Percentiles rank a stretch among this genome's conserved stretches.
These are phyloP conservation scores for Heterohyrax brucei DNA, from an alignment of 2,797 vertebrate species.

Conservation along the genomic window DNA sequence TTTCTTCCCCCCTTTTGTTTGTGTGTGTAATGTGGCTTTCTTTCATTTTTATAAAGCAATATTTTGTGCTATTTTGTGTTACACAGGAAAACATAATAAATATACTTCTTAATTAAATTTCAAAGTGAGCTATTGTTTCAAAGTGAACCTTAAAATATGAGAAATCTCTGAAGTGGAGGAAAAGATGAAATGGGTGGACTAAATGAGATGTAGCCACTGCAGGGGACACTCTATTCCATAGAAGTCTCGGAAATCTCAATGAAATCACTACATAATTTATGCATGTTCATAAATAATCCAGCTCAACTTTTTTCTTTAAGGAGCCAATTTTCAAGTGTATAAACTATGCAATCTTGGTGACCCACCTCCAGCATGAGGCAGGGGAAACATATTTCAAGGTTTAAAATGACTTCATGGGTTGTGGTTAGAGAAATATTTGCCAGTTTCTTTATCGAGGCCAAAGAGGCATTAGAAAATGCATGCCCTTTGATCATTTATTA, in stretches of 20 bases:
- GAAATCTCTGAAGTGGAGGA: slow-evolving; percentile 52
- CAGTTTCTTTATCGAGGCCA: slow-evolving; percentile 72
- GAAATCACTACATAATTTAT: slow-evolving; percentile 69
- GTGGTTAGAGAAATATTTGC: slow-evolving; percentile 79
- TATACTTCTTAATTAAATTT: slow-evolving; percentile 74
- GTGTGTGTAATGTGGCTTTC: not conserved
- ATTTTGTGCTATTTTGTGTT: slow-evolving; percentile 68
- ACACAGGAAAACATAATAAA: slow-evolving; percentile 46
- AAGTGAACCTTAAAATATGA: slow-evolving; percentile 67
- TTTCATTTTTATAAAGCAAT: slow-evolving; percentile 24
- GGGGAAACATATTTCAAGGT: slow-evolving; percentile 71
- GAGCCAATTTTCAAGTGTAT: slow-evolving; percentile 52
- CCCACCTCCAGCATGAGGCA: slow-evolving; percentile 53
- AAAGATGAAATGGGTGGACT: slow-evolving; percentile 72
- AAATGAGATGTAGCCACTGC: slow-evolving; percentile 70
- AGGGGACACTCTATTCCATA: slow-evolving; percentile 69
- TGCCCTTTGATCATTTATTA: slow-evolving; percentile 80
- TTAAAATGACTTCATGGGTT: slow-evolving; percentile 68
- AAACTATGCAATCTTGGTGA: slow-evolving; percentile 65
- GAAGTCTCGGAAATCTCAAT: slow-evolving; percentile 52
- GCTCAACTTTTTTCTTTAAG: slow-evolving; percentile 70
- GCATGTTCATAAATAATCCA: slow-evolving; percentile 67
- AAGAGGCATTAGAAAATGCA: slow-evolving; percentile 76
- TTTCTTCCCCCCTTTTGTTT: not conserved
- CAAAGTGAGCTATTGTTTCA: slow-evolving; percentile 77